Percentiles rank a stretch among this genome's conserved stretches.
Evolutionary conservation across 2,888 invertebrate species (phyloP).

Genomic region (Xylophagus ater): DNA sequence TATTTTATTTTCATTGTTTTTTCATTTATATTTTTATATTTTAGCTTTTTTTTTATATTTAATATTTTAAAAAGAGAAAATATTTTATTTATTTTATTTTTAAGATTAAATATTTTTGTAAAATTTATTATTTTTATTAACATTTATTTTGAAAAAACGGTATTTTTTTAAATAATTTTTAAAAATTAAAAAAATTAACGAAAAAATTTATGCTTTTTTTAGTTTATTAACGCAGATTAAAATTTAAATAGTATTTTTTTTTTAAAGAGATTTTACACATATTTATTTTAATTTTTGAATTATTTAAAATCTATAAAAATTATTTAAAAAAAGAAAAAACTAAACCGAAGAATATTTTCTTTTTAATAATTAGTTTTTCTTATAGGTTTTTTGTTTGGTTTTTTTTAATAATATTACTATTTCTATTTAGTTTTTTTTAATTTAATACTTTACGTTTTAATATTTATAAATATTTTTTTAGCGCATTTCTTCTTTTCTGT

Average conservation of each 20-base stretch:
- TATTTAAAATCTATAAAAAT: too few species aligned
- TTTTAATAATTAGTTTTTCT: too few species aligned
- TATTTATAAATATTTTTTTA: not conserved
- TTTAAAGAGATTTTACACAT: not conserved
- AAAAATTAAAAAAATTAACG: not conserved
- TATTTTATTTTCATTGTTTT: not conserved
- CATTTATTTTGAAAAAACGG: not conserved
- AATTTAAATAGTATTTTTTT: not conserved
- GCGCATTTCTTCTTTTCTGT: too few species aligned
- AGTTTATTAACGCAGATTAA: too few species aligned
- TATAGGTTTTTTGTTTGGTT: not conserved
- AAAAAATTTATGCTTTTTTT: too few species aligned
- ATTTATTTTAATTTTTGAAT: not conserved
- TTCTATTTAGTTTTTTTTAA: not conserved
- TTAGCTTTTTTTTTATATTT: not conserved
- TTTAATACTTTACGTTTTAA: not conserved
- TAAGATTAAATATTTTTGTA: not conserved
- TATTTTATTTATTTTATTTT: not conserved
- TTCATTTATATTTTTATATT: not conserved
- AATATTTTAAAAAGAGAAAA: not conserved
- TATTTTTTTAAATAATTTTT: not conserved
- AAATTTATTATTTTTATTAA: not conserved
- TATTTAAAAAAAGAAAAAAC: too few species aligned
- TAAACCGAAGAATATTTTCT: too few species aligned
- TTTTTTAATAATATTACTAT: not conserved